Conservation (phyloP, 2,113 vertebrate species). For the Vidua macroura region DNA sequence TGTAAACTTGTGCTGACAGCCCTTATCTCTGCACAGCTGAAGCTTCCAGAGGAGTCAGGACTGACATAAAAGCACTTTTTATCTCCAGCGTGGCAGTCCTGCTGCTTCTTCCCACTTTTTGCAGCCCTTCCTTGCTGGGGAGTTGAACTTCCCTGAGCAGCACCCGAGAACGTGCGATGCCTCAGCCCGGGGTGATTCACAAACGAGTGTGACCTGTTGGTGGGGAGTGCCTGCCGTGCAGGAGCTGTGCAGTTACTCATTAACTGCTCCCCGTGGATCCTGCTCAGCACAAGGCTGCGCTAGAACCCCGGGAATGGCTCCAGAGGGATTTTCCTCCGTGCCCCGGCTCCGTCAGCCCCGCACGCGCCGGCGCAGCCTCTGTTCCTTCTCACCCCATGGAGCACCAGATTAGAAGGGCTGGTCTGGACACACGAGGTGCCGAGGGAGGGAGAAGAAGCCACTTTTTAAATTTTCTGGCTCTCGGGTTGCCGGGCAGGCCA, state of each 20-base stretch:
- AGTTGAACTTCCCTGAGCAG: not conserved
- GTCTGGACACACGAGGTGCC: not conserved
- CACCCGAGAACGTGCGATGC: accelerated
- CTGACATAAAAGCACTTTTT: not conserved
- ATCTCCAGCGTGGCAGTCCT: accelerated
- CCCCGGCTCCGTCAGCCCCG: accelerated
- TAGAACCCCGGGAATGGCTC: not conserved
- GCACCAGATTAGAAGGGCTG: not conserved
- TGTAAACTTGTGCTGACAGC: not conserved
- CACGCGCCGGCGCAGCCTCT: accelerated
- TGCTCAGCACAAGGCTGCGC: not conserved
- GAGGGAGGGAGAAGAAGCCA: not conserved
- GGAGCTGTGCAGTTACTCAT: conserved; percentile 32
- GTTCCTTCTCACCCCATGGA: not conserved
- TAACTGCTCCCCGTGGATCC: not conserved
- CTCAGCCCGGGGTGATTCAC: conserved; percentile 31
- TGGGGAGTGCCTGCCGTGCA: conserved; percentile 11
- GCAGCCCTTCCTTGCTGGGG: not conserved
- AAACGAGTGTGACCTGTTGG: conserved; percentile 1
- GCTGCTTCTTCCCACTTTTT: not conserved
- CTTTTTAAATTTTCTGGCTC: not conserved
- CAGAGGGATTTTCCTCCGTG: not conserved
- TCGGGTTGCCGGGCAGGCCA: not conserved
- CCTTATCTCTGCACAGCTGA: not conserved
- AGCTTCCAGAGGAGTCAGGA: not conserved